These are phyloP conservation scores for Trachelus stipa DNA, from an alignment of 2,888 invertebrate species.

Conservation along the genomic window DNA sequence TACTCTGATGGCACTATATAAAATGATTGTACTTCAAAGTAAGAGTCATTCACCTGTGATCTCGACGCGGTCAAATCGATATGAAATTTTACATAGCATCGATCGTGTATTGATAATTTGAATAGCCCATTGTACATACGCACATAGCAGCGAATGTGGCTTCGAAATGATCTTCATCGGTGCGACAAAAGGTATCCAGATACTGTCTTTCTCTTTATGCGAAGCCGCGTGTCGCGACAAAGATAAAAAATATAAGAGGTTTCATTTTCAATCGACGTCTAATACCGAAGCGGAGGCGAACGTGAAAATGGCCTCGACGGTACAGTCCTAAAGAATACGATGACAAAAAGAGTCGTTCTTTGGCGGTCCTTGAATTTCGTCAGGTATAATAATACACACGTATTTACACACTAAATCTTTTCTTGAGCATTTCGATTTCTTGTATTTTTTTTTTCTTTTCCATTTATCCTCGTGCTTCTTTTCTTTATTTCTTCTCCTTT, in stretches of 20 bases:
- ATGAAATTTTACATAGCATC: neutral
- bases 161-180: neutral
- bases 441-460: neutral
- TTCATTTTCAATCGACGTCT: neutral
- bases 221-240: neutral
- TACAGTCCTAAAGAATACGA: neutral
- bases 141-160: neutral
- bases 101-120: constrained; percentile 1
- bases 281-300: neutral
- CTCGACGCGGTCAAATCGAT: neutral
- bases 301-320: neutral
- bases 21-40: neutral
- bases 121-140: neutral
- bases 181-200: neutral
- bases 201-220: neutral
- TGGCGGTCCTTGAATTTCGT: neutral
- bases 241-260: neutral
- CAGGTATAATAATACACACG: neutral
- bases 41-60: neutral
- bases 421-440: neutral
- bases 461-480: neutral
- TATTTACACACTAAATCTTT: neutral
- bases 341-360: neutral
- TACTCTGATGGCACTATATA: neutral
- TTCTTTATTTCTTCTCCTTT: neutral